phyloP scores from a whole-genome alignment of 2,797 vertebrate genomes.

The Xerus rutilus region DNA sequence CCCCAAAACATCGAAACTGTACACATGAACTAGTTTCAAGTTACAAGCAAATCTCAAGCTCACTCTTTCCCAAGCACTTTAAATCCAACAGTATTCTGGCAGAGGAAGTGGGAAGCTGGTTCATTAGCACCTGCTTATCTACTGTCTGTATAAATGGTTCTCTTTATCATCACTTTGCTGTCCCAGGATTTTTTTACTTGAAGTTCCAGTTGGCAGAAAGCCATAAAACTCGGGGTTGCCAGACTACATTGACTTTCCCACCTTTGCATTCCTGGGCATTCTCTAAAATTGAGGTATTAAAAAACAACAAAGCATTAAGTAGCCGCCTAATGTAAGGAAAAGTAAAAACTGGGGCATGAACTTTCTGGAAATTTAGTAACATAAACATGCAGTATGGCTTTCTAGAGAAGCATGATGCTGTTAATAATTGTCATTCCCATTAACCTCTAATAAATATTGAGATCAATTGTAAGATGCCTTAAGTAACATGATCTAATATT shows the following conservation, averaged over 20 bases:
- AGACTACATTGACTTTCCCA: background rate
- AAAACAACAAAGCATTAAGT: background rate
- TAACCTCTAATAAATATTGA: background rate
- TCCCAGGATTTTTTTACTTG: background rate
- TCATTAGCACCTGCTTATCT: conserved; percentile 41
- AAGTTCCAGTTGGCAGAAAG: conserved; percentile 2
- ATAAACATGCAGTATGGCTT: background rate
- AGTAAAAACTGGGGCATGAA: background rate
- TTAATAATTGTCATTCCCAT: background rate
- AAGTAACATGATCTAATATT: background rate
- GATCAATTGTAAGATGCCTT: background rate
- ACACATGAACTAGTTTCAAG: background rate
- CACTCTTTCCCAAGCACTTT: background rate
- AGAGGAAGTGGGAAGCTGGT: background rate
- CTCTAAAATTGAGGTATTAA: background rate
- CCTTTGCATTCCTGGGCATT: background rate
- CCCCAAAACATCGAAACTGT: background rate
- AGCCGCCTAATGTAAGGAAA: background rate
- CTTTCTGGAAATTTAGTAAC: conserved; percentile 9
- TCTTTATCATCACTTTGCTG: background rate
- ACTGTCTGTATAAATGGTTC: conserved; percentile 7
- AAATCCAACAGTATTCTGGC: background rate
- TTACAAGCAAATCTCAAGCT: conserved; percentile 35
- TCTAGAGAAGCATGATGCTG: background rate
- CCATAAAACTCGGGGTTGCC: background rate